Evolutionary conservation across 2,888 invertebrate genomes (phyloP).

Genomic region (Epinotia ramella): DNA sequence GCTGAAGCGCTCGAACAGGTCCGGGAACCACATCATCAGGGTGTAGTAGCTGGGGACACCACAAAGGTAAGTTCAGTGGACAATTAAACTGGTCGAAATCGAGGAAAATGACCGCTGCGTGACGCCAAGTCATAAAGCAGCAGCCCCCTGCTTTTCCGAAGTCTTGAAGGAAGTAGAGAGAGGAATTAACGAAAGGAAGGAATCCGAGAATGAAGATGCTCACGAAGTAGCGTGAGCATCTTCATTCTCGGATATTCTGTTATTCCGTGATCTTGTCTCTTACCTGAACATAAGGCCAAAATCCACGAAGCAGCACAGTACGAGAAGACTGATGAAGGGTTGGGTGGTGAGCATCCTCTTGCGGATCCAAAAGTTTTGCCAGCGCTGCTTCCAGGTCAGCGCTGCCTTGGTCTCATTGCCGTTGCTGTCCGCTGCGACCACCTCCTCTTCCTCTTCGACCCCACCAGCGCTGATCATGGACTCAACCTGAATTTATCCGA

Average conservation of each 20-base stretch:
- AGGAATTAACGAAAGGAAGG: no score
- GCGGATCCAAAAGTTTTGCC: conserved; percentile 77
- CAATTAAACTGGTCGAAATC: not conserved
- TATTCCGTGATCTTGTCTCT: conserved; percentile 15
- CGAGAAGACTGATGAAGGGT: conserved; percentile 82
- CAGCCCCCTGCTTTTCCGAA: not conserved
- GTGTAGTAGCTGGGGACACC: conserved; percentile 83
- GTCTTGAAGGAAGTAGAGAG: not conserved
- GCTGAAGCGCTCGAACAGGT: conserved; percentile 87
- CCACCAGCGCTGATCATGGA: conserved; percentile 75
- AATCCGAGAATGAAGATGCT: no score
- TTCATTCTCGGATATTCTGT: not conserved
- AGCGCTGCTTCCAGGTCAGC: conserved; percentile 74
- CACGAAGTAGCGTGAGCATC: no score
- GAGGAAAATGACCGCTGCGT: no score
- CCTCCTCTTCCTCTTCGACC: conserved; percentile 75
- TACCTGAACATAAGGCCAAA: conserved; percentile 87
- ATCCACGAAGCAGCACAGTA: conserved; percentile 85
- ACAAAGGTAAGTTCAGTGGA: not conserved
- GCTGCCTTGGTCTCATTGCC: conserved; percentile 78
- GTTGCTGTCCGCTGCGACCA: conserved; percentile 76
- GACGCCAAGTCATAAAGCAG: no score
- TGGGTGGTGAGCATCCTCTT: conserved; percentile 82
- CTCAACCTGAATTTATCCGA: conserved; percentile 65
- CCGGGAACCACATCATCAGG: conserved; percentile 89